These are phyloP conservation scores for Doryteuthis pealeii DNA, from an alignment of 1,140 invertebrate genomes.

Conservation along the genomic window DNA sequence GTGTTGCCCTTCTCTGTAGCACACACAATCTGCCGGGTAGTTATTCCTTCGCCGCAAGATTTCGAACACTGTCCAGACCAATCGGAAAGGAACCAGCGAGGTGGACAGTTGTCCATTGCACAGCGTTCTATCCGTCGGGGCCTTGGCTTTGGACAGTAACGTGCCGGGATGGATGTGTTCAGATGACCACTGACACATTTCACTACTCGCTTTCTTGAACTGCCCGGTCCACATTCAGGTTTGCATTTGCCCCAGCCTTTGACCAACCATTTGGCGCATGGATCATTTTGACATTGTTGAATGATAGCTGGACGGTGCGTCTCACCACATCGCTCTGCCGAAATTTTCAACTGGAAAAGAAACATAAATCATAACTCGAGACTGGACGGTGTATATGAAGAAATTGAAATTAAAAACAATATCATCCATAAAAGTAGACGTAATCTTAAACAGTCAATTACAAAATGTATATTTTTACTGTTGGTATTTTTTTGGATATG, in stretches of 20 bases:
- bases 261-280: slow-evolving; percentile 71
- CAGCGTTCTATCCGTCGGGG: neutral
- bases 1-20: slow-evolving; percentile 13
- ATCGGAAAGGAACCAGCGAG: neutral
- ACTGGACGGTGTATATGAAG: neutral
- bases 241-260: slow-evolving; percentile 69
- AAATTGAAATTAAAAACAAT: neutral
- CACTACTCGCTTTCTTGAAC: neutral
- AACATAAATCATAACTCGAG: no score
- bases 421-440: no score
- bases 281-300: slow-evolving; percentile 67
- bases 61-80: slow-evolving; percentile 26
- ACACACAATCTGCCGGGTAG: slow-evolving; percentile 26
- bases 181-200: neutral
- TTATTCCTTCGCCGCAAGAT: slow-evolving; percentile 23
- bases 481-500: no score
- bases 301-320: slow-evolving; percentile 65
- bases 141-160: neutral
- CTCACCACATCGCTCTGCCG: slow-evolving; percentile 59
- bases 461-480: neutral
- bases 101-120: neutral
- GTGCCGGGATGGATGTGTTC: neutral
- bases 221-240: neutral
- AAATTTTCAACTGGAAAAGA: slow-evolving; percentile 33
- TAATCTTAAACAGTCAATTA: no score